Conservation (phyloP, 2,113 vertebrate species). For the Catharus minimus region DNA sequence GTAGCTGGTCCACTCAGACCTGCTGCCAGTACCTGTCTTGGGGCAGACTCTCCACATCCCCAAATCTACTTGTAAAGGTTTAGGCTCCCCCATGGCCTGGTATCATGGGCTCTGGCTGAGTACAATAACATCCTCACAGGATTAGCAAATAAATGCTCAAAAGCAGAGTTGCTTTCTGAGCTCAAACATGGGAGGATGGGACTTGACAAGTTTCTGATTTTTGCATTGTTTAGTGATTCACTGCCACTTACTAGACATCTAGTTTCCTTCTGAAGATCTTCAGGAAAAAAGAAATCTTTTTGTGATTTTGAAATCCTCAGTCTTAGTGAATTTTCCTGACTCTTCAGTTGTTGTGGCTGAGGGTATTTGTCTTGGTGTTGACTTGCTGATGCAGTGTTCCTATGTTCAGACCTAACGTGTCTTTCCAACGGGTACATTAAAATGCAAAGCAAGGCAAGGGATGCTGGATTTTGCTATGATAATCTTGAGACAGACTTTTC, state of each 20-base stretch:
- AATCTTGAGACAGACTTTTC: not conserved
- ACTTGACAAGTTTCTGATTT: not conserved
- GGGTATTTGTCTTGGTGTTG: not conserved
- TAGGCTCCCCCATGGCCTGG: not conserved
- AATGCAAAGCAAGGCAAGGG: not conserved
- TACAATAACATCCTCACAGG: not conserved
- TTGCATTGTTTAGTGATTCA: not conserved
- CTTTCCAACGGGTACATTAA: not conserved
- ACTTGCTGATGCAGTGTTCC: not conserved
- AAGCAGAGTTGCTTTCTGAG: not conserved
- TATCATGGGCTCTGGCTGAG: not conserved
- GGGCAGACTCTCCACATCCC: not conserved
- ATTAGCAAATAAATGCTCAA: not conserved
- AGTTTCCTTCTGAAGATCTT: not conserved
- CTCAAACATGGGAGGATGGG: not conserved
- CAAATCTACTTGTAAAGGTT: not conserved
- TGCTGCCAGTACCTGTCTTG: not conserved
- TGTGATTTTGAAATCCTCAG: not conserved
- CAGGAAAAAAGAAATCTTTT: not conserved
- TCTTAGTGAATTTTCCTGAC: not conserved
- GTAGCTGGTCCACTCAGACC: not conserved
- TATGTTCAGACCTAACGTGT: not conserved
- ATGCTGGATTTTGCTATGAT: not conserved
- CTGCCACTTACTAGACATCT: not conserved
- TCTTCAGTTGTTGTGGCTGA: not conserved